Base-by-base conservation (phyloP, 2,113 vertebrate genomes). In the Tragelaphus strepsiceros region DNA sequence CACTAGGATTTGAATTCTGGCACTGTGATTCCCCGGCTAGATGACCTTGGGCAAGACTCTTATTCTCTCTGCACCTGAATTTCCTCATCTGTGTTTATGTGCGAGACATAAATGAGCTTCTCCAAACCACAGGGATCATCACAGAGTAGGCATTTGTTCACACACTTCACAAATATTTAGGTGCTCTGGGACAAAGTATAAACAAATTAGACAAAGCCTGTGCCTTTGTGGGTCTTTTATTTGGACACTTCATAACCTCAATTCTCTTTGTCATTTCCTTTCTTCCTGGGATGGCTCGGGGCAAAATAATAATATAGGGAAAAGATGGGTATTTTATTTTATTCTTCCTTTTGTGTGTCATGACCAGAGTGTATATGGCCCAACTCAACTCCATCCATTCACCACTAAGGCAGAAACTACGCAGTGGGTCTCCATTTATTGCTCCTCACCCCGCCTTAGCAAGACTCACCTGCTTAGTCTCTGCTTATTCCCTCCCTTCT, bases 1-100 rank as follows among this genome's bases (percentile, higher is more conserved):
- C 62, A 59, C 16, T 35, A 91, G 91, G 88, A 93, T 96, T 86
- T 92, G 59, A 51, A 90, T 96, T 91, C 96, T 95, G 91, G 89
- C 94, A 54, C 28, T 74, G 91, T 83, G 39, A 10, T 86, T 95
- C 82, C 62, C 19, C 64, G 77, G 61, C 51, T 95, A 22, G 32
- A 96, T 90, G 87, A 95, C 96, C 88, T 56, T 16, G 46, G 94
- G 93, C 88, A 82, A 97, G 83, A 90, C 51, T 86, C 59, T 61
- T 30, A 39, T 46, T 90, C 24, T 94, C 59, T 64, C 43, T 80
- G 39, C 9, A n/a, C 84, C 53, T 96, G 46, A 61, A 32, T 97
- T 96, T 97, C 85, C 74, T 96, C 32, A 13, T 94, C 53, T 10
- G 1, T 95, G 59, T 94, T 97, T 95, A 67, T 88, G 61, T 91